Conservation (phyloP, 2,113 vertebrate genomes). For the Sinocyclocheilus grahami region DNA sequence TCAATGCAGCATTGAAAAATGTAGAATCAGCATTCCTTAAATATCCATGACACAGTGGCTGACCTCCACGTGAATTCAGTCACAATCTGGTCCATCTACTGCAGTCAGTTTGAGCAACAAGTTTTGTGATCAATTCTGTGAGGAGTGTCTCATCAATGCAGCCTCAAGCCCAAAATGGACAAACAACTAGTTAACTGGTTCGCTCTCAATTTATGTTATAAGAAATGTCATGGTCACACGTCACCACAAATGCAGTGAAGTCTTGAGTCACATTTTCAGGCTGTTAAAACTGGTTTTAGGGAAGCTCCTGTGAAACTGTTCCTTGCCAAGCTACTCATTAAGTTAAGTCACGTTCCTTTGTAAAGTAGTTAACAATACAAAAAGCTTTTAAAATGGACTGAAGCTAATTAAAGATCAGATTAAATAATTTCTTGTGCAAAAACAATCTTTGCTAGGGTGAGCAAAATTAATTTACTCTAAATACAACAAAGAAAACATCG, state of each 20-base stretch:
- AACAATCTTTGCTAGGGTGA: not conserved
- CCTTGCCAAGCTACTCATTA: not conserved
- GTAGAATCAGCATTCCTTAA: conserved; percentile 74
- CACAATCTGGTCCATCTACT: not conserved
- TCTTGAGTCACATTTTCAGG: not conserved
- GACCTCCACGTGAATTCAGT: conserved; percentile 54
- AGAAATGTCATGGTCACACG: not conserved
- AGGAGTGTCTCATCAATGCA: not conserved
- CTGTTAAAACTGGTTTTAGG: not conserved
- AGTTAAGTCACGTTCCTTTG: no score
- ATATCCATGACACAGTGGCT: conserved; percentile 64
- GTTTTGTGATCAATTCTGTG: not conserved
- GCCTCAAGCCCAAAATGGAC: not conserved
- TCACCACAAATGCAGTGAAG: not conserved
- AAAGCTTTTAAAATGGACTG: no score
- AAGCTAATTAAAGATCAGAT: not conserved
- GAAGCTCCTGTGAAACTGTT: not conserved
- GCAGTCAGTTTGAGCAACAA: conserved; percentile 15
- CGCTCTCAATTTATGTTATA: not conserved
- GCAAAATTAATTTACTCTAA: not conserved
- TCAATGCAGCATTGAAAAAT: conserved; percentile 59
- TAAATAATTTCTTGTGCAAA: not conserved
- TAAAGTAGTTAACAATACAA: no score
- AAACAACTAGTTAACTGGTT: not conserved
- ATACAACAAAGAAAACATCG: no score